Conservation (phyloP, 2,797 vertebrate species). For the Harpagifer antarcticus region DNA sequence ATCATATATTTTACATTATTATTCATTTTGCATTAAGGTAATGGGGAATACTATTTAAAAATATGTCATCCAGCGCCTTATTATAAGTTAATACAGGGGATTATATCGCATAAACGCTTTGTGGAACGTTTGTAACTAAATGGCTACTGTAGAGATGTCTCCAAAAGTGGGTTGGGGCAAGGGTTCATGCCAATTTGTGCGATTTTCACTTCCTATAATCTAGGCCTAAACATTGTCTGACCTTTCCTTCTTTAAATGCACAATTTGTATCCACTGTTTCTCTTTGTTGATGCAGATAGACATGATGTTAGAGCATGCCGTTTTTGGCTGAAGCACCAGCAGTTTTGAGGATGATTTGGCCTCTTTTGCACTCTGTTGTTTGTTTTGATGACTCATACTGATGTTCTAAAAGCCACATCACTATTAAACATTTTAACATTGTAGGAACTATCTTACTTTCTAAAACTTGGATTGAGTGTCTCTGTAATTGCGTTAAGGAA, state of each 20-base stretch:
- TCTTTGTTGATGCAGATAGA: not conserved
- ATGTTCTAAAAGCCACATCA: not conserved
- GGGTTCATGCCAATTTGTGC: not conserved
- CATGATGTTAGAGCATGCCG: not conserved
- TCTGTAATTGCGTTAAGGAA: not conserved
- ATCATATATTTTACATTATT: not conserved
- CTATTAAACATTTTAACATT: not conserved
- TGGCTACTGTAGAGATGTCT: not conserved
- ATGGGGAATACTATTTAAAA: not conserved
- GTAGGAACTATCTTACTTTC: not conserved
- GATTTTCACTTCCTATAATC: not conserved
- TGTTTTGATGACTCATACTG: not conserved
- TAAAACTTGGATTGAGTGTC: not conserved
- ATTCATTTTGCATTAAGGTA: constrained; percentile 11
- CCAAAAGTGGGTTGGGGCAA: not conserved
- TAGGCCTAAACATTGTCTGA: not conserved
- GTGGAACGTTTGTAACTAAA: constrained; percentile 7
- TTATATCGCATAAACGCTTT: not conserved
- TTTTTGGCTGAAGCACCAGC: not conserved
- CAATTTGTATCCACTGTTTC: not conserved
- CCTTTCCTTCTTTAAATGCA: not conserved
- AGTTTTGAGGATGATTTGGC: not conserved
- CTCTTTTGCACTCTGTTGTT: constrained; percentile 1
- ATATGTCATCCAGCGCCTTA: constrained; percentile 2
- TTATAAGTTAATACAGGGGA: constrained; percentile 1